These are phyloP conservation scores for Acanthopleura granulata DNA, from an alignment of 2,888 invertebrate genomes.

Conservation along the genomic window DNA sequence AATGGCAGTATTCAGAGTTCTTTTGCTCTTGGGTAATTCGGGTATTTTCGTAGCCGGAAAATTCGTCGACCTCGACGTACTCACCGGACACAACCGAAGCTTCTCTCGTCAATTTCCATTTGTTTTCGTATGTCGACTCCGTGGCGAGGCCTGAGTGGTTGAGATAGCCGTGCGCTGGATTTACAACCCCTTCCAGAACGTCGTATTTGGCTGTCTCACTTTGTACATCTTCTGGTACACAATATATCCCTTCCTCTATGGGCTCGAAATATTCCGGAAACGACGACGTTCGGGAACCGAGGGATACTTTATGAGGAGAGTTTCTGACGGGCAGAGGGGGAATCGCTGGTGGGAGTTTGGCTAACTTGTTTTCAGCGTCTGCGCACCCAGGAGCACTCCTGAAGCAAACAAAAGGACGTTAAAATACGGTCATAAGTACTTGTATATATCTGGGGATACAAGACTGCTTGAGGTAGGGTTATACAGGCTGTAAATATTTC, in stretches of 20 bases:
- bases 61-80: too few species aligned
- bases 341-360: not conserved
- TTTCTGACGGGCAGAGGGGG: not conserved
- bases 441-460: too few species aligned
- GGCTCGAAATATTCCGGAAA: not conserved
- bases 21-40: too few species aligned
- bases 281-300: not conserved
- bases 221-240: not conserved
- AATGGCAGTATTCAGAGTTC: too few species aligned
- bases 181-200: not conserved
- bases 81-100: too few species aligned
- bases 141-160: too few species aligned
- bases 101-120: too few species aligned
- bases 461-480: too few species aligned
- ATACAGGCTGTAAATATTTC: too few species aligned
- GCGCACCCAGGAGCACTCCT: not conserved
- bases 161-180: not conserved
- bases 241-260: not conserved
- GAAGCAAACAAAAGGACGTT: not conserved
- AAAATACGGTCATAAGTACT: too few species aligned
- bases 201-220: not conserved
- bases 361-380: not conserved
- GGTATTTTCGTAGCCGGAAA: too few species aligned
- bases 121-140: too few species aligned
- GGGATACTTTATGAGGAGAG: not conserved